Base-by-base conservation (phyloP, 2,113 vertebrate genomes). In the Nycticebus coucang region DNA sequence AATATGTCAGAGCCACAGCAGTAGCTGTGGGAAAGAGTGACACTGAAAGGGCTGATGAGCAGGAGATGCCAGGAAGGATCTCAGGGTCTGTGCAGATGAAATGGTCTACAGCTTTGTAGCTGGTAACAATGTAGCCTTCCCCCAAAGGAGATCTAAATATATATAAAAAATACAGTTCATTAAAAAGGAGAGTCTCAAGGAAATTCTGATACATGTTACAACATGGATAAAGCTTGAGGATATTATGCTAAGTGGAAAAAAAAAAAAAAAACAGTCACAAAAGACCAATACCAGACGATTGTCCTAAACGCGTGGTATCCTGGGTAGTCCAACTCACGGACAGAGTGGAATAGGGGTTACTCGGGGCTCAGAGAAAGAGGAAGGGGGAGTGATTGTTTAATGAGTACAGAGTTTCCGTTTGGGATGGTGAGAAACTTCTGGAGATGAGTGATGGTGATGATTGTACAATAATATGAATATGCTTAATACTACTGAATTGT, bases 41-140 rank as follows among this genome's bases (percentile, higher is more conserved):
- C 62, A 33, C 59, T 50, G 75, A 60, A 93, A 94, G 55, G 55
- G 37, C 94, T 37, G 41, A 77, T 71, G 83, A 83, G 57, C 68
- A 72, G 84, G 75, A 64, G 55, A 86, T 62, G 77, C 90, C 81
- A 59, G 92, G 0, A 0, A 92, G 21, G 37, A 87, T 19, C 37
- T 80, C 90, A 87, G 50, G 4, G 12, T 55, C 30, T 53, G 45
- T 86, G 74, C 21, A 93, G 55, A 88, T 74, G 68, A 74, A 96
- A 79, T 4, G 2, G 26, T 86, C n/a, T 50, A 41, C 0, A 19
- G 72, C n/a, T 82, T 21, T 85, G 7, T 8, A 5, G 62, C 81
- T 92, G 87, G 87, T 53, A 80, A 72, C 85, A 84, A 95, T 13
- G 22, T 41, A 62, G 33, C 33, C 88, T 94, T 45, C 74, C 19